phyloP scores from a whole-genome alignment of 2,797 vertebrate genomes.

The Coranthus polyacanthus region DNA sequence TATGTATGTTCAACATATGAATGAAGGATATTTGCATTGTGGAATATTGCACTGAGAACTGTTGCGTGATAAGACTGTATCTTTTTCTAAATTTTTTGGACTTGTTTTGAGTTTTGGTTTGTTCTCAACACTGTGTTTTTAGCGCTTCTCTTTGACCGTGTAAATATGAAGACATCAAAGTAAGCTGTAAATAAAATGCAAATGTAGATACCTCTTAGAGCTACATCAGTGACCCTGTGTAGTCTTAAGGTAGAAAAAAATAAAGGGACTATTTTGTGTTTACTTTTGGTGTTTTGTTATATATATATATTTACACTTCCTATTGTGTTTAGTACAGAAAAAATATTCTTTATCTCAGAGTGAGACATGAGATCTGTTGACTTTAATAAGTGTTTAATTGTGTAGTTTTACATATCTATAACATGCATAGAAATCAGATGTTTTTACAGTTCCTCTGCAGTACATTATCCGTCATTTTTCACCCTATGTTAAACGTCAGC shows the following conservation, averaged over 20 bases:
- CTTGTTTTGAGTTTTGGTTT: constrained; percentile 89
- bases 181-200: constrained; percentile 97
- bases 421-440: neutral
- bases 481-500: constrained; percentile 8
- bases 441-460: neutral
- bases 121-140: constrained; percentile 96
- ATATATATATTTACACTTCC: neutral
- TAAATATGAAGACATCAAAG: constrained; percentile 90
- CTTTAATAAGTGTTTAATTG: too few species aligned
- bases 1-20: constrained; percentile 79
- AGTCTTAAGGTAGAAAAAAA: constrained; percentile 93
- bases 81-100: constrained; percentile 89
- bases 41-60: constrained; percentile 89
- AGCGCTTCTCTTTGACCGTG: constrained; percentile 93
- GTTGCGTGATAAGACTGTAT: constrained; percentile 89
- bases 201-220: constrained; percentile 98
- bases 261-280: constrained; percentile 92
- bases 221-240: constrained; percentile 94
- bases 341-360: constrained; percentile 3
- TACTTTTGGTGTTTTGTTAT: constrained; percentile 75
- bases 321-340: constrained; percentile 4
- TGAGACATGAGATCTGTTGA: neutral
- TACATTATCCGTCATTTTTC: constrained; percentile 13
- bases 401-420: constrained; percentile 2
- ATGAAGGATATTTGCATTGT: constrained; percentile 89